Percentiles rank a stretch among this genome's conserved stretches.
Evolutionary conservation across 2,113 vertebrate genomes (phyloP).

Genomic region (Phalacrocorax carbo): DNA sequence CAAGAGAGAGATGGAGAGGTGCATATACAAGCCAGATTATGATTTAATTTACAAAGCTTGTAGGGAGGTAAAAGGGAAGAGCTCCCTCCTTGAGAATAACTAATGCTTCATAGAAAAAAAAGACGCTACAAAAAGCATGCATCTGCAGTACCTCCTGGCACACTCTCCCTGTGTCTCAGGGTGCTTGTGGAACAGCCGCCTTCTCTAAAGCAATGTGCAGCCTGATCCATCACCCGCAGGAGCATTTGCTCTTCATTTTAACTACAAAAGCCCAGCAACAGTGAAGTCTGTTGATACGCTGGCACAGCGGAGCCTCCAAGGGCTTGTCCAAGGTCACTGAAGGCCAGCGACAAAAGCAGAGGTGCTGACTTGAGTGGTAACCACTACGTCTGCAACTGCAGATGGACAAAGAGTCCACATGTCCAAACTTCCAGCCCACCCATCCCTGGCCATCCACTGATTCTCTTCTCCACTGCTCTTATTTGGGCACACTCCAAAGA

Average conservation of each 20-base stretch:
- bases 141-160: not conserved
- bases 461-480: not conserved
- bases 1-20: not conserved
- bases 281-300: not conserved
- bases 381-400: rapidly evolving
- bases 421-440: not conserved
- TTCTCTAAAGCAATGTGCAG: not conserved
- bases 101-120: not conserved
- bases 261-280: not conserved
- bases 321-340: not conserved
- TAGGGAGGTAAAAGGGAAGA: not conserved
- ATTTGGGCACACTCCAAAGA: no score
- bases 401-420: rapidly evolving
- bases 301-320: not conserved
- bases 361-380: not conserved
- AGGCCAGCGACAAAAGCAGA: not conserved
- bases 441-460: rapidly evolving
- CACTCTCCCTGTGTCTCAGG: not conserved
- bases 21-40: not conserved
- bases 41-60: not conserved
- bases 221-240: not conserved
- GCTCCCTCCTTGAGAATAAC: not conserved
- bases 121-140: not conserved
- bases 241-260: not conserved
- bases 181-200: not conserved